Evolutionary conservation across 2,113 vertebrate genomes (phyloP), one percentile per base, ranked within the genome.

Genomic region (Saccopteryx bilineata): DNA sequence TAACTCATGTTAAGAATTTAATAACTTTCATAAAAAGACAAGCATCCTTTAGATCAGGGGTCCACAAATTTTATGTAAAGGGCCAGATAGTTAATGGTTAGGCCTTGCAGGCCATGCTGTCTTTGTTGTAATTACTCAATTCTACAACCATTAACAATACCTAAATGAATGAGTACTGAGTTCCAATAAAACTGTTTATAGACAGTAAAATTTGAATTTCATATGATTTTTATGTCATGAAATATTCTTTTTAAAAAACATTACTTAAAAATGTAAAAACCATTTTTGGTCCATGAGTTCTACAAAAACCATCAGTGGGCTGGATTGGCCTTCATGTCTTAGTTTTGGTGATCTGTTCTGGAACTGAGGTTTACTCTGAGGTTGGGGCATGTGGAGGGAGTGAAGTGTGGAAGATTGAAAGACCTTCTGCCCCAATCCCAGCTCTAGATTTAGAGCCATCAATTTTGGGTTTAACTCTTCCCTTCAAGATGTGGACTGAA

Each of bases 191-290:
- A 46, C 75, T 76, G n/a, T 26, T 54, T 23, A 21, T n/a, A 26
- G 66, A 58, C 31, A 31, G 17, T 50, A 56, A 68, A 71, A 80
- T 72, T 85, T 13, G 1, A 71, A 54, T 61, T 86, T 75, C 28
- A 8, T 90, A 1, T 72, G 9, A 65, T 79, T 84, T 75, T 81
- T 76, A 31, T 79, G 48, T 69, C 52, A 13, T 65, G 33, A 65
- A 87, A 50, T 76, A 46, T 1, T 12, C 33, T 72, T 56, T 56
- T 4, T 26, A 33, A 63, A 28, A 79, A 39, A 39, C 39, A 52
- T 87, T 23, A n/a, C 15, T 93, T 93, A 84, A 91, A 93, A 93
- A 63, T 56, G 28, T 85, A 63, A 80, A 79, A 75, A 48, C 3
- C 6, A 26, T 79, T 31, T 39, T 86, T 48, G 54, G 65, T 52